Percentiles rank a stretch among this genome's conserved stretches.
Conservation (phyloP, 2,797 vertebrate genomes). For the Pampus argenteus region DNA sequence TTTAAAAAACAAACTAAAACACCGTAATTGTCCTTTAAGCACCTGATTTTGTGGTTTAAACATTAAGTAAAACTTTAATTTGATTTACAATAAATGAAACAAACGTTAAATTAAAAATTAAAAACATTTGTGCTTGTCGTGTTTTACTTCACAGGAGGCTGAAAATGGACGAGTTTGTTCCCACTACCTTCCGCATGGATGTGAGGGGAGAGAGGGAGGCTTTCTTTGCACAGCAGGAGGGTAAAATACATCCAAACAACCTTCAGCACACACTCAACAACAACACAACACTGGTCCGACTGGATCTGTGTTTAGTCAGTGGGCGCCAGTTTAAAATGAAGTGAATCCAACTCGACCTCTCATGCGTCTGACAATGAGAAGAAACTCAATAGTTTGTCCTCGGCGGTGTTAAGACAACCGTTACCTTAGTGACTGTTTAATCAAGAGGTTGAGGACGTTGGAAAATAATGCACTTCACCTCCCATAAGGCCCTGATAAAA, state of each 20-base stretch:
- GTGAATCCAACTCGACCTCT: slow-evolving; percentile 31
- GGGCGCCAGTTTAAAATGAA: slow-evolving; percentile 1
- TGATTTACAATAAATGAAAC: background rate
- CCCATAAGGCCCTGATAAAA: slow-evolving; percentile 78
- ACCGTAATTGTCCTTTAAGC: background rate
- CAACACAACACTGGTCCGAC: slow-evolving; percentile 38
- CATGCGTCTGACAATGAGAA: slow-evolving; percentile 24
- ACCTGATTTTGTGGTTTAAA: background rate
- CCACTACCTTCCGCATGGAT: slow-evolving; percentile 90
- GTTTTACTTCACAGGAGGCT: slow-evolving; percentile 77
- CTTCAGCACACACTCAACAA: slow-evolving; percentile 11
- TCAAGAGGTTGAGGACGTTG: slow-evolving; percentile 62
- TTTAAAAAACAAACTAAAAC: background rate
- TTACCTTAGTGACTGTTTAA: slow-evolving; percentile 68
- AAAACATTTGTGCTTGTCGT: background rate
- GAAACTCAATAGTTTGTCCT: slow-evolving; percentile 38
- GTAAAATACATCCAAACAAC: slow-evolving; percentile 73
- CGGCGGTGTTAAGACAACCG: slow-evolving; percentile 54
- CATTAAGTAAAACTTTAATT: background rate
- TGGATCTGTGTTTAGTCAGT: slow-evolving; percentile 34
- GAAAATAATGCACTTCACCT: slow-evolving; percentile 76
- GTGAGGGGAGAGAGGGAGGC: slow-evolving; percentile 85
- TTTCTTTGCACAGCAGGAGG: slow-evolving; percentile 87
- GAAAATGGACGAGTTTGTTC: slow-evolving; percentile 91
- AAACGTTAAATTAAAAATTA: background rate